Conservation (phyloP, 2,113 vertebrate species). For the Eclectus roratus region DNA sequence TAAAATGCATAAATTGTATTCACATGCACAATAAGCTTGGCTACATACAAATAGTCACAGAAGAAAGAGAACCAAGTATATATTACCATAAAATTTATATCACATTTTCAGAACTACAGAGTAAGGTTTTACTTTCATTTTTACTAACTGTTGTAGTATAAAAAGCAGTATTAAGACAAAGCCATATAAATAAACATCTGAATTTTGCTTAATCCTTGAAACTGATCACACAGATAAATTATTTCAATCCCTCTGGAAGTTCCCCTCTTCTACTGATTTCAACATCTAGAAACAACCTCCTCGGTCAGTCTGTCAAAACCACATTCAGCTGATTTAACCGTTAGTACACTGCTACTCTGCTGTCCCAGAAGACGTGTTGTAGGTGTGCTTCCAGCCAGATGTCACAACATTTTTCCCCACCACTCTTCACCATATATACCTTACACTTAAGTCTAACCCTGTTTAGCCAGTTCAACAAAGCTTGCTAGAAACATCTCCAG, state of each 20-base stretch:
- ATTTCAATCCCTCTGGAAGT: neutral
- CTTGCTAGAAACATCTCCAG: neutral
- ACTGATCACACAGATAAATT: neutral
- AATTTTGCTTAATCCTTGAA: neutral
- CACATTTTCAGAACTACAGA: neutral
- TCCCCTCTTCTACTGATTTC: neutral
- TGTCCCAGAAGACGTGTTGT: neutral
- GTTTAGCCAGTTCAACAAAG: neutral
- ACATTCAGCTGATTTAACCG: neutral
- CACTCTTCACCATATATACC: neutral
- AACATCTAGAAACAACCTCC: neutral
- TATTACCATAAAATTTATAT: neutral
- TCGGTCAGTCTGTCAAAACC: neutral
- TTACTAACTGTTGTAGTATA: neutral
- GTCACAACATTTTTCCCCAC: neutral
- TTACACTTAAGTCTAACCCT: neutral
- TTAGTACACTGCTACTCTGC: neutral
- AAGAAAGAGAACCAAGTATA: neutral
- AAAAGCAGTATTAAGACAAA: neutral
- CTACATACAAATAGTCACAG: neutral
- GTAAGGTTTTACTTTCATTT: neutral
- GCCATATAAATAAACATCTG: neutral
- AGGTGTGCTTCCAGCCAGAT: neutral
- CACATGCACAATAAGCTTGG: neutral
- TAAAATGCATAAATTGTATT: constrained; percentile 4